Base-by-base conservation (phyloP, 2,797 vertebrate genomes). In the Oophaga sylvatica region DNA sequence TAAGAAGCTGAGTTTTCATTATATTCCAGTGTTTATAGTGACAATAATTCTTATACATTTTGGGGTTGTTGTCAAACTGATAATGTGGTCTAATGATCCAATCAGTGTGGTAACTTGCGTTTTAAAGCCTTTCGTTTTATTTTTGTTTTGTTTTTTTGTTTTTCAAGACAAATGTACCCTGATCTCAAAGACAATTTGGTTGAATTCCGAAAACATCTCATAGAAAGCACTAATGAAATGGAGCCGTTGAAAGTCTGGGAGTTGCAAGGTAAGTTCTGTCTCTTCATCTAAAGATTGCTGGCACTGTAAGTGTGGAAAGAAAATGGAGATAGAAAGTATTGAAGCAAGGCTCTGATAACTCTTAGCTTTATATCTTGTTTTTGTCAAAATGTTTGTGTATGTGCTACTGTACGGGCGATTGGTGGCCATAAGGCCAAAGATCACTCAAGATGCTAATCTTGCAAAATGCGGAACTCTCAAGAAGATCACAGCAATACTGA, bases 171-270 rank as follows among this genome's bases (percentile, higher is more conserved):
- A 91, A 94, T 94, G 91, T 94, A 99, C 90, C 96, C 97, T 87
- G 95, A 97, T 85, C 94, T 99, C 87, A 94, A 93, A 91, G 95
- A 94, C 45, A 95, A 97, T 90, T 94, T 99, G 48, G 91, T 85
- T 26, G 95, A 97, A 73, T 95, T 99, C 90, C 96, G 93, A 88
- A 98, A 95, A 89, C 96, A 99, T 93, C 95, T 99, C 12, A 91
- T 97, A 91, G 96, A 99, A 90, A 98, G 97, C 88, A 95, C 91
- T 56, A 95, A 97, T 91, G 96, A 96, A 92, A 95, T 97, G 96
- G 93, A 95, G 9, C 97, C 98, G 20, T 93, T 99, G 87, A 99
- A 99, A 95, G 96, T 98, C 90, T 99, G 98, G 98, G 97, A 99
- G 90, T 94, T 99, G 86, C 97, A 99, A 95, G 98, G 98, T 99